Evolutionary conservation across 2,797 vertebrate species (phyloP), one percentile per base, ranked within the genome.

Genomic region (Tolypeutes matacus): DNA sequence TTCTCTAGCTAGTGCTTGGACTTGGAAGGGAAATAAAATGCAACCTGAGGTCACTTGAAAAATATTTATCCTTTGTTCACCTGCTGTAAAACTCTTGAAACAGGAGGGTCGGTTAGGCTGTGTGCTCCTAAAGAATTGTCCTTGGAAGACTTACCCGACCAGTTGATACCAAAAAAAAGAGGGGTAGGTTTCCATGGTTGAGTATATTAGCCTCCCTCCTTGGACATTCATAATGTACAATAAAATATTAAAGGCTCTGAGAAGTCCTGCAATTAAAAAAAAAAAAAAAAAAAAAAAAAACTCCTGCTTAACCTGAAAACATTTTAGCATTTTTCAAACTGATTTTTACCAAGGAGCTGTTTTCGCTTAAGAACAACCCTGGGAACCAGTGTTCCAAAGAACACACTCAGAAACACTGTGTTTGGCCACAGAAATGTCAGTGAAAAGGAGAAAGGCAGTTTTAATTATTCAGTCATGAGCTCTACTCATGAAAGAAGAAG

Each of bases 81-180:
- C 51, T 5, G 39, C 36, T 88, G 25, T n/a, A 95, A 96, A 91
- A 69, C 4, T 80, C 62, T 42, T 56, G 53, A 53, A 80, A 80
- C 36, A 67, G 23, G 36, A 72, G 21, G n/a, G 42, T 62, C 80
- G 34, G 5, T 46, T 29, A 75, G 78, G 60, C 21, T 62, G 4
- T 60, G 10, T 62, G 7, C 75, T 80, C 78, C 67, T 73, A 39
- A 58, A 87, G 46, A 86, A 94, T 0, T 70, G 34, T 69, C 64
- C 39, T 25, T 49, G 39, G n/a, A 39, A 88, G 34, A 91, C 23
- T 65, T 15, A 36, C 1, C 49, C 36, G 15, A 14, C 17, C 10
- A 15, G 65, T 1, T 39, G 23, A 94, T 36, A 64, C 2, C 49
- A 56, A 51, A 39, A 11, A 62, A 34, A 58, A 9, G 5, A 65